Evolutionary conservation across 2,888 invertebrate genomes (phyloP), one percentile per base, ranked within the genome.

Genomic region (Melanargia galathea): DNA sequence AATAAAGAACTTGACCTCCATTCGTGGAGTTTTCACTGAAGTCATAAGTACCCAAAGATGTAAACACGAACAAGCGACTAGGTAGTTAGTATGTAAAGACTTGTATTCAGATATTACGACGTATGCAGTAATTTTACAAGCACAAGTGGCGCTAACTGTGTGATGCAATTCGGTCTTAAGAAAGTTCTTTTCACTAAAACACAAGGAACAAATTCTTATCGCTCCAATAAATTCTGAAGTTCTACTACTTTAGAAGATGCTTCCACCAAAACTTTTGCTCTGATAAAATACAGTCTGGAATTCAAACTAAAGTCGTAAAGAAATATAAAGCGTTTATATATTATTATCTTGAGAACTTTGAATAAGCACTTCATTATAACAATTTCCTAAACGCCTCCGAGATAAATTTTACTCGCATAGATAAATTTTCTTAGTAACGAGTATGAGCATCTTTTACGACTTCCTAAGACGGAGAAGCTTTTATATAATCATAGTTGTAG

Each of bases 221-320:
- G 38, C 43, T 56, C 35, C 49, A 52, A 65, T 55, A 63, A 62
- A 61, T 62, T 58, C 65, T 56, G 33, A 67, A 66, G 49, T 67
- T 65, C 43, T 26, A 56, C 35, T 55, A 43, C 56, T 30, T 59
- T 20, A 33, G 22, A n/a, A 5, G 57, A 45, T 30, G 22, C 45
- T 46, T n/a, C 22, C 55, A 51, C 13, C 16, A 1, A 45, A 55
- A 24, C 49, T 46, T 38, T 59, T 60, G n/a, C 35, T 46, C 46
- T 33, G 35, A 5, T 56, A 30, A 62, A 57, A 60, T 62, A 65
- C 56, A 26, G 38, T 49, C 46, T 18, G 55, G n/a, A 55, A 49
- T 65, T 46, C 20, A 45, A 16, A 48, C 26, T 49, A 30, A 24
- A 51, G 66, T 59, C 38, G 54, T 55, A 59, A 65, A 58, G 57